A percentile compares a stretch with the other conserved stretches of the same genome.
phyloP scores from a whole-genome alignment of 2,888 invertebrate genomes.

The Endomychus coccineus region DNA sequence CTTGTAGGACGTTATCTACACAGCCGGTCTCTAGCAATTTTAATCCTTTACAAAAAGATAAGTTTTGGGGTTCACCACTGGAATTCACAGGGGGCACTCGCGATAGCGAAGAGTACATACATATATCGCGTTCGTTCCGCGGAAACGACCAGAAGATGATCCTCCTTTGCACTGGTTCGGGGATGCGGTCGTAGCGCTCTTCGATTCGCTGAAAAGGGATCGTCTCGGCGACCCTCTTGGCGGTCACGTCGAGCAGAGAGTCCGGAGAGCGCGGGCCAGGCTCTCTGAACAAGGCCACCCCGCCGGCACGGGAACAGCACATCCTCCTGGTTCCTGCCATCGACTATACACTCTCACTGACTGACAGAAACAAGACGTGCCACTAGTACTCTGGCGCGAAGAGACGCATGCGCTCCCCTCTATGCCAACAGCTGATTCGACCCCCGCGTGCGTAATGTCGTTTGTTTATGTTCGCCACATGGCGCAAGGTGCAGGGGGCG shows the following conservation, averaged over 20 bases:
- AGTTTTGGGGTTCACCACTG: conserved; percentile 61
- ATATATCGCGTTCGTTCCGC: conserved; percentile 78
- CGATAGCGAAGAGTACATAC: conserved; percentile 79
- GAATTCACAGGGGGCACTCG: conserved; percentile 46
- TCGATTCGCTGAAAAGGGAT: conserved; percentile 82
- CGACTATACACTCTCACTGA: conserved; percentile 42
- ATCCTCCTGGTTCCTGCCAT: conserved; percentile 45
- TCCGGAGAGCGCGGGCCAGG: conserved; percentile 51
- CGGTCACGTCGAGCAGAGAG: conserved; percentile 73
- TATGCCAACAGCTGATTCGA: conserved; percentile 41
- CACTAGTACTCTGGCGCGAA: too few species aligned
- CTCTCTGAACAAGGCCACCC: conserved; percentile 35
- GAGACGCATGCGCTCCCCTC: conserved; percentile 29
- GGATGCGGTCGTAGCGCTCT: conserved; percentile 79
- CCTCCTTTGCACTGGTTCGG: conserved; percentile 79
- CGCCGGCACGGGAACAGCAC: conserved; percentile 45
- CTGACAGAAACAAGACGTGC: conserved; percentile 27
- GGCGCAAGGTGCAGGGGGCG: conserved; percentile 42
- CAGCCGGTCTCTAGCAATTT: conserved; percentile 74
- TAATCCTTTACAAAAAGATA: conserved; percentile 81
- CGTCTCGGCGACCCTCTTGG: conserved; percentile 75
- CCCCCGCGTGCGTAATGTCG: conserved; percentile 45
- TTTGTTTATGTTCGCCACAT: conserved; percentile 50
- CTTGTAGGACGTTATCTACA: conserved; percentile 81
- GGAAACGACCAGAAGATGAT: conserved; percentile 88